phyloP scores from a whole-genome alignment of 2,888 invertebrate genomes.

The Portevinia maculata region DNA sequence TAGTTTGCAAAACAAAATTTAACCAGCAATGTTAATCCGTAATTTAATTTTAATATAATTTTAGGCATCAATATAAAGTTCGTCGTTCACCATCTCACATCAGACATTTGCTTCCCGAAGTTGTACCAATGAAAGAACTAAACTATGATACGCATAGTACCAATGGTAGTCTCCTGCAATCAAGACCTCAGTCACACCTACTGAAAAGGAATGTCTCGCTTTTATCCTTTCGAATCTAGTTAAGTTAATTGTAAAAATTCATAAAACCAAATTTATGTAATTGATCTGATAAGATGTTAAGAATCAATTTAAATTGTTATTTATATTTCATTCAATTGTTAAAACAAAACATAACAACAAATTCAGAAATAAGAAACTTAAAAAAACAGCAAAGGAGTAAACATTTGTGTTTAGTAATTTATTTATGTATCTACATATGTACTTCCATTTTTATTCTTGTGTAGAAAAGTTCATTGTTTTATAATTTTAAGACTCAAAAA shows the following conservation, averaged over 20 bases:
- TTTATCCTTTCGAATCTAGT: constrained; percentile 82
- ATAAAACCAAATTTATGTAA: constrained; percentile 33
- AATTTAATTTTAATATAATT: constrained; percentile 28
- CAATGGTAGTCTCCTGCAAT: constrained; percentile 76
- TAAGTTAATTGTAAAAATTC: constrained; percentile 35
- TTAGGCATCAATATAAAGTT: constrained; percentile 81
- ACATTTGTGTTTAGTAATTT: neutral
- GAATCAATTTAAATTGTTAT: constrained; percentile 54
- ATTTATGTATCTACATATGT: neutral
- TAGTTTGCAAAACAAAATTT: neutral
- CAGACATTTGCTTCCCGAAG: constrained; percentile 82
- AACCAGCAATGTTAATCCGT: neutral
- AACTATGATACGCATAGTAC: constrained; percentile 80
- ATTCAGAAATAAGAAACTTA: constrained; percentile 14
- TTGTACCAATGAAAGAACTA: constrained; percentile 82
- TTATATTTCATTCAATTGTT: constrained; percentile 56
- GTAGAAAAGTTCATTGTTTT: constrained; percentile 9
- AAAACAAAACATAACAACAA: constrained; percentile 17
- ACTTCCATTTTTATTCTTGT: constrained; percentile 34
- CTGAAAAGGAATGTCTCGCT: constrained; percentile 82
- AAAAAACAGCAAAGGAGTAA: constrained; percentile 22
- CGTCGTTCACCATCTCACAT: constrained; percentile 82
- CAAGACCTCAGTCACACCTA: constrained; percentile 78
- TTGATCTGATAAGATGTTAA: constrained; percentile 30
- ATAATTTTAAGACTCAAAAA: constrained; percentile 25